A percentile compares a stretch with the other conserved stretches of the same genome.
phyloP scores from a whole-genome alignment of 2,888 invertebrate species.

The Entomobrya multifasciata region DNA sequence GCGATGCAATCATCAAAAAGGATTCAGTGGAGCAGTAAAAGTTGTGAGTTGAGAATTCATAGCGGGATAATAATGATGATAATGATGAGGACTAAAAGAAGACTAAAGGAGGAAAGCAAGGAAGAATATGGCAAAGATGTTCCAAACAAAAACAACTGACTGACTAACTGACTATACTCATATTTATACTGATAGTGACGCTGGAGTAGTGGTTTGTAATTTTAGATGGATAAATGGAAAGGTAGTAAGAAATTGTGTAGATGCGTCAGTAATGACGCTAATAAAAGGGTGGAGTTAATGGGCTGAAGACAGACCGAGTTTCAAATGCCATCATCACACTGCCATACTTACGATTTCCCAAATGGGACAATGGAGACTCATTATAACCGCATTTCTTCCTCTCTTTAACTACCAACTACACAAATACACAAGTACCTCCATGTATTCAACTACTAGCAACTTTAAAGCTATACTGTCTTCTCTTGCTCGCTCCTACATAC shows the following conservation, averaged over 20 bases:
- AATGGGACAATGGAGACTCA: conserved; percentile 74
- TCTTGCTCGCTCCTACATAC: no score
- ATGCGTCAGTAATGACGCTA: conserved; percentile 57
- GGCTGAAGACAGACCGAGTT: conserved; percentile 73
- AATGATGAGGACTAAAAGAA: conserved; percentile 65
- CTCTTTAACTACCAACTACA: no score
- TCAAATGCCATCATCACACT: conserved; percentile 69
- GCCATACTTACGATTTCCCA: no score
- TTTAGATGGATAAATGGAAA: conserved; percentile 71
- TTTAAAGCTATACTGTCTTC: conserved; percentile 56
- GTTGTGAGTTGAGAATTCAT: conserved; percentile 71
- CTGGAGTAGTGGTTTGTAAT: no score
- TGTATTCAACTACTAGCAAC: no score
- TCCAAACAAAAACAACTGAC: no score
- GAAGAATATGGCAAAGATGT: no score
- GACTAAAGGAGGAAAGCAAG: no score
- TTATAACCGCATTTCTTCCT: conserved; percentile 63
- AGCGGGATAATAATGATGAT: conserved; percentile 70
- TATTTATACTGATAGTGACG: no score
- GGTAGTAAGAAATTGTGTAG: not conserved
- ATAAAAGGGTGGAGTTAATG: conserved; percentile 72
- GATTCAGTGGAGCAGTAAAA: conserved; percentile 73
- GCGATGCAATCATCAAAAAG: conserved; percentile 62
- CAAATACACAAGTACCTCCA: no score
- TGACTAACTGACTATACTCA: no score